Evolutionary conservation across 2,888 invertebrate species (phyloP).

Genomic region (Habrosyne pyritoides): DNA sequence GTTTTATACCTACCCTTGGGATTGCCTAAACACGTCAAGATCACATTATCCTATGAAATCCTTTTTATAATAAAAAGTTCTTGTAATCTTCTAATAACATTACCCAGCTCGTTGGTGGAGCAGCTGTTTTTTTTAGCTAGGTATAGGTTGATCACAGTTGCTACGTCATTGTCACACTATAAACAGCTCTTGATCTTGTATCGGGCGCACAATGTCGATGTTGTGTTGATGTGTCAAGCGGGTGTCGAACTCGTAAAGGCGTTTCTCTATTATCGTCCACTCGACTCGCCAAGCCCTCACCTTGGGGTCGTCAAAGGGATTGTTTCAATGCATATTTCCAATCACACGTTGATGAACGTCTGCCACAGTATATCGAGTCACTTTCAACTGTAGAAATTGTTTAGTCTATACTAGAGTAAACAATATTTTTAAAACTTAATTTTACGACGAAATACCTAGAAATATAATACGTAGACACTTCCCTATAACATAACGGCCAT

Average conservation of each 20-base stretch:
- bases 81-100: too few relatives aligned
- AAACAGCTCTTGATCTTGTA: constrained; percentile 28
- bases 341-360: constrained; percentile 9
- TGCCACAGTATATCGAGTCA: not conserved
- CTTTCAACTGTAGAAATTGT: not conserved
- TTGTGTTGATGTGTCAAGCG: constrained; percentile 73
- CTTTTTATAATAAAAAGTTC: too few relatives aligned
- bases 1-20: too few relatives aligned
- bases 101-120: not conserved
- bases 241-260: constrained; percentile 75
- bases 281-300: constrained; percentile 53
- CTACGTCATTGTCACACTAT: constrained; percentile 37
- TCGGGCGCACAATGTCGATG: constrained; percentile 40
- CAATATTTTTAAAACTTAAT: not conserved
- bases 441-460: too few relatives aligned
- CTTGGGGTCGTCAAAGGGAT: constrained; percentile 48
- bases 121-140: constrained; percentile 8
- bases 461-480: not conserved
- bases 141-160: constrained; percentile 22
- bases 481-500: too few relatives aligned
- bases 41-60: too few relatives aligned
- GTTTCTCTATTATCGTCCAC: constrained; percentile 72
- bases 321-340: constrained; percentile 40
- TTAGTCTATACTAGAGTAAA: not conserved
- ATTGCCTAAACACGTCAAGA: too few relatives aligned